Conservation (phyloP, 2,113 vertebrate species). For the Nycticebus coucang region DNA sequence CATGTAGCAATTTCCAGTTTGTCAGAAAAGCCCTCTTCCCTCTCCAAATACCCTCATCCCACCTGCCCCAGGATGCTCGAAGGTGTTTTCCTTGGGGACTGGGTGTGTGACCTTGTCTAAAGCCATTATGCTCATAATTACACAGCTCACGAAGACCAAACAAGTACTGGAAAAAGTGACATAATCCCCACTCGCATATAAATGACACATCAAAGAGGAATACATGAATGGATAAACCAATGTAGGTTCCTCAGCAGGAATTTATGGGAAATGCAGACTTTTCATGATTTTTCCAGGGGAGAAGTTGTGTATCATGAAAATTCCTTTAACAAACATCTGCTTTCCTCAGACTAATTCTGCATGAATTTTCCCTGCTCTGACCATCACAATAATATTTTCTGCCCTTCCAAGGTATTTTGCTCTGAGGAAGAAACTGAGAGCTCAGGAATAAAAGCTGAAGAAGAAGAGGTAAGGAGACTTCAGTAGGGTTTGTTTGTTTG, state of each 20-base stretch:
- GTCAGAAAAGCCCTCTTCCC: too few species aligned
- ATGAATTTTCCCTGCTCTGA: neutral
- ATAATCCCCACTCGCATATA: neutral
- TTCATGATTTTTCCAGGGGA: neutral
- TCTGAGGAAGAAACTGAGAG: conserved; percentile 33
- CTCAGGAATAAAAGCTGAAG: conserved; percentile 27
- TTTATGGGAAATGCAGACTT: neutral
- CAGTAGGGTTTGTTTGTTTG: neutral
- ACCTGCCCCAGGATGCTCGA: too few species aligned
- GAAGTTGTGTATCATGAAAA: accelerated
- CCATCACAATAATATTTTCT: neutral
- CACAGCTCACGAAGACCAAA: neutral
- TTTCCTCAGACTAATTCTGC: neutral
- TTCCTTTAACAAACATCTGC: neutral
- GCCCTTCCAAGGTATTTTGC: conserved; percentile 21
- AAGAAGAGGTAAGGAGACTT: conserved; percentile 31
- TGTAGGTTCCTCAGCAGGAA: neutral
- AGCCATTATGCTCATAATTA: neutral
- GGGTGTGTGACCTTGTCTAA: too few species aligned
- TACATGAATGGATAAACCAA: accelerated
- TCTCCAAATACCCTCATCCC: too few species aligned
- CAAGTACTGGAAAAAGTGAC: too few species aligned
- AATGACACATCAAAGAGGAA: neutral
- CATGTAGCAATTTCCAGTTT: too few species aligned
- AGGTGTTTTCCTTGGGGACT: too few species aligned